These are phyloP conservation scores for Oncorhynchus keta DNA, from an alignment of 2,113 vertebrate species.

Conservation along the genomic window DNA sequence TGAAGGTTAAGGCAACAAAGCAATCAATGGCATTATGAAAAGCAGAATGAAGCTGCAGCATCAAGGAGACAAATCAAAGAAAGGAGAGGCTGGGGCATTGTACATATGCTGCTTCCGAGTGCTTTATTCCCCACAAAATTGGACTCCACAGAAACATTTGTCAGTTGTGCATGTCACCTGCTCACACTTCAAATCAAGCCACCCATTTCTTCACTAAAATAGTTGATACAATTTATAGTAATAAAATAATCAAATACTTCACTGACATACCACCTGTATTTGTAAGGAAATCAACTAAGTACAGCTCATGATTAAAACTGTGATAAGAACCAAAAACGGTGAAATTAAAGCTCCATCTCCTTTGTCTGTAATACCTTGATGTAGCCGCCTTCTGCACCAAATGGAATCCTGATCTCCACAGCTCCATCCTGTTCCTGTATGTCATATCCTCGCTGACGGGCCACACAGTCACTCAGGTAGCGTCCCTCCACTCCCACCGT, in stretches of 20 bases:
- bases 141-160: neutral
- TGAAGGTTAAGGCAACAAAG: too few species aligned
- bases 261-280: too few species aligned
- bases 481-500: slow-evolving; percentile 40
- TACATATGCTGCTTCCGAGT: too few species aligned
- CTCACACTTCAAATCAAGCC: neutral
- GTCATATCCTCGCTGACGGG: slow-evolving; percentile 30
- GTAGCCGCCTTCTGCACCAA: slow-evolving; percentile 45
- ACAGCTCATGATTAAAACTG: too few species aligned
- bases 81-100: too few species aligned
- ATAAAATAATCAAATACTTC: neutral
- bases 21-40: neutral
- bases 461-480: slow-evolving; percentile 29
- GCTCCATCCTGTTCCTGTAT: slow-evolving; percentile 14
- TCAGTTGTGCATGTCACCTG: neutral
- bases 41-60: neutral
- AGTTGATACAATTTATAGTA: neutral
- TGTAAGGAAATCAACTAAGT: too few species aligned
- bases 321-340: too few species aligned
- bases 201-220: neutral
- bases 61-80: too few species aligned
- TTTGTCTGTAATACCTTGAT: slow-evolving; percentile 34
- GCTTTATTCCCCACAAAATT: too few species aligned
- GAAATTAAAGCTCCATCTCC: neutral
- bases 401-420: slow-evolving; percentile 37